phyloP scores from a whole-genome alignment of 2,113 vertebrate genomes.

The Gasterosteus aculeatus region DNA sequence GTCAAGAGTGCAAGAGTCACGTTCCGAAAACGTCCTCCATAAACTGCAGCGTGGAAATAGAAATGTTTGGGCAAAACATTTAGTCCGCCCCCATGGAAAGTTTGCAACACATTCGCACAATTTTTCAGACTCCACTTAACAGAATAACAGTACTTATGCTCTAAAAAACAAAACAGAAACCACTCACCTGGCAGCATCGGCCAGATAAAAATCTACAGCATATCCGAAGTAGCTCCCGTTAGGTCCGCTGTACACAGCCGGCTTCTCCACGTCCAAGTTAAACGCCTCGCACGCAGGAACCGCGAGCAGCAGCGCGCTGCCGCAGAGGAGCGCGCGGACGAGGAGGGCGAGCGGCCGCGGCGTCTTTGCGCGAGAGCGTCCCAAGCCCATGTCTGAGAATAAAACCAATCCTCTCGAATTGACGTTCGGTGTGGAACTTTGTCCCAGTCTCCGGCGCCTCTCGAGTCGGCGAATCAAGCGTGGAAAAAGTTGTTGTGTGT shows the following conservation, averaged over 20 bases:
- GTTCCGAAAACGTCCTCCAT: too few relatives aligned
- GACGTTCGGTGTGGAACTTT: not conserved
- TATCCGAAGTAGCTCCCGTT: slow-evolving; percentile 90
- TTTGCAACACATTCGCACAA: slow-evolving; percentile 3
- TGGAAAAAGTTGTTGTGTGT: slow-evolving; percentile 8
- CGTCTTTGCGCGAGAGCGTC: slow-evolving; percentile 59
- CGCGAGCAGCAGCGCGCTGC: slow-evolving; percentile 62
- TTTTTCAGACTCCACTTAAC: not conserved
- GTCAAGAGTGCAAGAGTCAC: too few relatives aligned
- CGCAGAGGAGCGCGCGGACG: slow-evolving; percentile 54
- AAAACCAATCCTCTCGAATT: slow-evolving; percentile 48
- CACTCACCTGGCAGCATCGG: slow-evolving; percentile 84
- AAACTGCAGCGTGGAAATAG: too few relatives aligned
- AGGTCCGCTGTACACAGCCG: slow-evolving; percentile 84
- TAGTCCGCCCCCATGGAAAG: slow-evolving; percentile 33
- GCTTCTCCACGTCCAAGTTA: slow-evolving; percentile 88
- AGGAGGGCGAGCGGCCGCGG: slow-evolving; percentile 38
- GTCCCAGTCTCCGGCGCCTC: slow-evolving; percentile 11
- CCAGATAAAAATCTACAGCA: slow-evolving; percentile 90
- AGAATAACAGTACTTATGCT: not conserved
- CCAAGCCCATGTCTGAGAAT: slow-evolving; percentile 67
- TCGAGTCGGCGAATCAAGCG: slow-evolving; percentile 17
- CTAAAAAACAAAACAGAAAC: not conserved
- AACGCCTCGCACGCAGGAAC: slow-evolving; percentile 79
- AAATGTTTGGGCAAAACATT: slow-evolving; percentile 7